Evolutionary conservation across 2,888 invertebrate genomes (phyloP).

Genomic region (Celastrina argiolus): DNA sequence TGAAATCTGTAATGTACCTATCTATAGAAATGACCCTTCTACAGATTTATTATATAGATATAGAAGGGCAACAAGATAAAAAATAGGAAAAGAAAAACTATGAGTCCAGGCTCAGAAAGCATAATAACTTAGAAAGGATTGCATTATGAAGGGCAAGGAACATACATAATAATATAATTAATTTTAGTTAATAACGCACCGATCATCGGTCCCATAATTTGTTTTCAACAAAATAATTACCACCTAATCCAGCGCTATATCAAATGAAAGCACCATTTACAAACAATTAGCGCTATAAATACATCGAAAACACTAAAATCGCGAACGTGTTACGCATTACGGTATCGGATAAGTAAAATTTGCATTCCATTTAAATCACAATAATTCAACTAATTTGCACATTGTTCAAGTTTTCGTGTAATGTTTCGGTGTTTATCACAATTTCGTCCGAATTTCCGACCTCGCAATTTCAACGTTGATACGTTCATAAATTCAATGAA

Average conservation of each 20-base stretch:
- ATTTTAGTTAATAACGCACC: neutral
- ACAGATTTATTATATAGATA: too few relatives aligned
- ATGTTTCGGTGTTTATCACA: constrained; percentile 56
- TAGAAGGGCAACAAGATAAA: too few relatives aligned
- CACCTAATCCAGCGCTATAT: neutral
- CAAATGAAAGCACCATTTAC: neutral
- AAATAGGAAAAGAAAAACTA: too few relatives aligned
- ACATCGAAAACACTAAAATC: constrained; percentile 10
- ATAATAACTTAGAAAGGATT: too few relatives aligned
- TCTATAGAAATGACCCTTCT: too few relatives aligned
- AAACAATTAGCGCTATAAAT: constrained; percentile 2
- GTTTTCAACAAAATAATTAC: neutral
- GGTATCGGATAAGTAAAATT: constrained; percentile 20
- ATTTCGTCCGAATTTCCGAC: constrained; percentile 62
- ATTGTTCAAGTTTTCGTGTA: constrained; percentile 22
- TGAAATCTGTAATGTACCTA: too few relatives aligned
- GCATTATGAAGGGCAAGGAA: too few relatives aligned
- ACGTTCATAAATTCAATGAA: constrained; percentile 74
- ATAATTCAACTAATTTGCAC: constrained; percentile 22
- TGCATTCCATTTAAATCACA: constrained; percentile 21
- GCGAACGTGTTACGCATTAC: constrained; percentile 15
- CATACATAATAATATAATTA: too few relatives aligned
- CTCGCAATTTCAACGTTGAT: constrained; percentile 63
- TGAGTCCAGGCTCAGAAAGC: too few relatives aligned
- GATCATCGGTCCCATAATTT: neutral